A percentile compares a stretch with the other conserved stretches of the same genome.
These are phyloP conservation scores for Spatulosminthurus flaviceps DNA, from an alignment of 2,888 invertebrate genomes.

Conservation along the genomic window DNA sequence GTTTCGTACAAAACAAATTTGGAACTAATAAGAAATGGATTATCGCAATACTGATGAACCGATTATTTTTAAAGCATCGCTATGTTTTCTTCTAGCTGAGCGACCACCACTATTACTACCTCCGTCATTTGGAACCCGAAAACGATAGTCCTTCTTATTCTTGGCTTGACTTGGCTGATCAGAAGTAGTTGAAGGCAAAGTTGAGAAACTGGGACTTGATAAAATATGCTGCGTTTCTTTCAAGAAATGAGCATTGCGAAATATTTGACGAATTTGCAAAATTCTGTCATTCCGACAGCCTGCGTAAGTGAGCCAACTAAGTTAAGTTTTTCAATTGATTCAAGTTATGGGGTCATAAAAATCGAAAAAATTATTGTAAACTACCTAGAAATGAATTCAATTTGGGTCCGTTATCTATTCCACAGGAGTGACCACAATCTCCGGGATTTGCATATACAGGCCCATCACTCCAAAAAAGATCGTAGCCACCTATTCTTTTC, in stretches of 20 bases:
- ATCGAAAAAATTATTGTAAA: no score
- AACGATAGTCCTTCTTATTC: conserved; percentile 5
- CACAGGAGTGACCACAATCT: conserved; percentile 52
- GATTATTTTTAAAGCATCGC: conserved; percentile 11
- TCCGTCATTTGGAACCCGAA: not conserved
- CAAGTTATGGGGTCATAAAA: no score
- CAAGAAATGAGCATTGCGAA: conserved; percentile 51
- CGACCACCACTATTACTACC: not conserved
- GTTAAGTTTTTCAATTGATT: no score
- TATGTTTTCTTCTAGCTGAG: not conserved
- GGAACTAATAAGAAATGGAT: not conserved
- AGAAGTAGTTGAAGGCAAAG: not conserved
- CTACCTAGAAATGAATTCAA: conserved; percentile 61
- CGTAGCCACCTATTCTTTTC: conserved; percentile 72
- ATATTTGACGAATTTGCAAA: conserved; percentile 56
- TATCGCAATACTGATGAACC: conserved; percentile 19
- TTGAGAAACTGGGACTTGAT: conserved; percentile 29
- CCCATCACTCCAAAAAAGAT: conserved; percentile 71
- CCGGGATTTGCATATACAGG: conserved; percentile 66
- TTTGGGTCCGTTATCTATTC: conserved; percentile 55
- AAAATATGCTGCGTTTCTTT: conserved; percentile 41
- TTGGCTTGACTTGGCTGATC: not conserved
- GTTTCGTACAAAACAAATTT: not conserved
- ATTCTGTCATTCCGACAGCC: conserved; percentile 61
- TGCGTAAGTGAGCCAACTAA: not conserved